These are phyloP conservation scores for Agonum fuliginosum DNA, from an alignment of 2,888 invertebrate genomes.

Conservation along the genomic window DNA sequence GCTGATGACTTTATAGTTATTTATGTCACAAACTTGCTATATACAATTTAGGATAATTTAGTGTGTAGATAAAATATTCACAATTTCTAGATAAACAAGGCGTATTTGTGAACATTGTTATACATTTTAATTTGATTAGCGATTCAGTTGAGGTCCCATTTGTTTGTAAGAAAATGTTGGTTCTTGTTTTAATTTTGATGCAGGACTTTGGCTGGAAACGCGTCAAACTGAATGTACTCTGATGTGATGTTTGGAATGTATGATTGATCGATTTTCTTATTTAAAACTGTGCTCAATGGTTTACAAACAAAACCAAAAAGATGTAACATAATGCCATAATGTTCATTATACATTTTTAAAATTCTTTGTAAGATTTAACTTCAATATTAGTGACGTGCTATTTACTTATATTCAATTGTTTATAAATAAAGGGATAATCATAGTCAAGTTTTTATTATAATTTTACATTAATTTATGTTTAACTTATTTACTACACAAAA, in stretches of 20 bases:
- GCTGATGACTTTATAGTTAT: constrained; percentile 49
- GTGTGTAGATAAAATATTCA: constrained; percentile 53
- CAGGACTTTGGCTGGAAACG: constrained; percentile 52
- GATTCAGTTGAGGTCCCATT: constrained; percentile 55
- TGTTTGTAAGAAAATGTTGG: constrained; percentile 27
- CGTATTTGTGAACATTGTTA: constrained; percentile 55
- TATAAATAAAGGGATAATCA: constrained; percentile 54
- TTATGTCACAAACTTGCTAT: constrained; percentile 58
- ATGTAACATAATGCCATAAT: constrained; percentile 58
- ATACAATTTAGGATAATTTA: constrained; percentile 44
- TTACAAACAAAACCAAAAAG: constrained; percentile 55
- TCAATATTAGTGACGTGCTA: constrained; percentile 59
- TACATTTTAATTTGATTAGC: constrained; percentile 53
- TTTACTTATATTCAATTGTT: constrained; percentile 59
- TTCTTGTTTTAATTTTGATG: constrained; percentile 14
- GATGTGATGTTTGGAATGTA: constrained; percentile 31
- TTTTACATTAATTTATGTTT: not conserved
- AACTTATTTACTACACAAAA: too few relatives aligned
- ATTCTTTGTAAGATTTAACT: constrained; percentile 56
- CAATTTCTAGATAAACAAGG: constrained; percentile 50
- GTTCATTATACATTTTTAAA: constrained; percentile 52
- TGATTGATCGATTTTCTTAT: constrained; percentile 44
- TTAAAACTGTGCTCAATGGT: constrained; percentile 53
- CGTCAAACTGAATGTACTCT: constrained; percentile 45
- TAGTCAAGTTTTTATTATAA: not conserved